Evolutionary conservation across 2,888 invertebrate genomes (phyloP).

Genomic region (Drosophila falleni): DNA sequence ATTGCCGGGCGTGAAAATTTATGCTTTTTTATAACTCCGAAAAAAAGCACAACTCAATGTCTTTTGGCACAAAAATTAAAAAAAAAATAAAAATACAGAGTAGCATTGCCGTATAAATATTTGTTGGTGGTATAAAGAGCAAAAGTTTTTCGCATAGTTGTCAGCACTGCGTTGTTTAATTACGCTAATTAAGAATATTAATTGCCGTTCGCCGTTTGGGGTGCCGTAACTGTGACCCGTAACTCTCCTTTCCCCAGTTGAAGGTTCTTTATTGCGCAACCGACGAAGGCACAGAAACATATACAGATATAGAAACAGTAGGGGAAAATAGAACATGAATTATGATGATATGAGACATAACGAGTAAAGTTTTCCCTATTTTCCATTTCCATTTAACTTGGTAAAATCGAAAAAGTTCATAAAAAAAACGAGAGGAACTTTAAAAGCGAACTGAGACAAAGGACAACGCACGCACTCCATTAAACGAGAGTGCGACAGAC

Average conservation of each 20-base stretch:
- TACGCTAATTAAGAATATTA: constrained; percentile 85
- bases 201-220: constrained; percentile 73
- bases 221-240: constrained; percentile 36
- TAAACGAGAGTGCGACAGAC: constrained; percentile 59
- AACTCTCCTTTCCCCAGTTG: constrained; percentile 6
- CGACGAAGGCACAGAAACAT: not conserved
- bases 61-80: constrained; percentile 27
- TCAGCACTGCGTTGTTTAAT: constrained; percentile 84
- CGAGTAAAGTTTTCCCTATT: constrained; percentile 66
- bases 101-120: constrained; percentile 36
- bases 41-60: constrained; percentile 44
- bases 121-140: constrained; percentile 21
- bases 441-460: constrained; percentile 51
- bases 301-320: not conserved
- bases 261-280: constrained; percentile 36
- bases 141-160: constrained; percentile 83
- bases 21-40: constrained; percentile 58
- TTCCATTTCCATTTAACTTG: constrained; percentile 78
- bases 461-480: constrained; percentile 74
- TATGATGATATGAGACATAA: constrained; percentile 72
- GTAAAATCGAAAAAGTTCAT: constrained; percentile 76
- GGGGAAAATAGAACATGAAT: constrained; percentile 69
- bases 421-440: constrained; percentile 55
- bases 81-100: constrained; percentile 22
- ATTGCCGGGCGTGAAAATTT: constrained; percentile 73